Percentiles rank a stretch among this genome's conserved stretches.
Evolutionary conservation across 2,797 vertebrate genomes (phyloP).

Genomic region (Enteromius trimaculatus): DNA sequence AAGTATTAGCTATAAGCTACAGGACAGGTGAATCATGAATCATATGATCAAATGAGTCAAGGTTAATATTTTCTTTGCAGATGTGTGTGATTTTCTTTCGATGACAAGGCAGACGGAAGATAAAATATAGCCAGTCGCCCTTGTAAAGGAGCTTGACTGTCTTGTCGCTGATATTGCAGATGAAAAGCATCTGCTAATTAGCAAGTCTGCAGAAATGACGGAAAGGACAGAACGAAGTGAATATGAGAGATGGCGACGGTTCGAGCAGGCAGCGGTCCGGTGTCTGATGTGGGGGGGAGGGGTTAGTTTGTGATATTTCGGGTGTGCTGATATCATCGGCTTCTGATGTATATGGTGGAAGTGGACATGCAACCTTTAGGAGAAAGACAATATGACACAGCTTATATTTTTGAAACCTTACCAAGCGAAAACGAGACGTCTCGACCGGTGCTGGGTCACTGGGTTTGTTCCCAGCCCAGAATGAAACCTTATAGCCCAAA

Average conservation of each 20-base stretch:
- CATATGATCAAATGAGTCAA: background rate
- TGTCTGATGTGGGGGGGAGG: conserved; percentile 1
- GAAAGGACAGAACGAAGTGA: conserved; percentile 17
- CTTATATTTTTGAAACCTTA: conserved; percentile 29
- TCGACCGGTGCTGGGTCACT: conserved; percentile 31
- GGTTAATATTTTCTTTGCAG: background rate
- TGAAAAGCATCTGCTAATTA: conserved; percentile 10
- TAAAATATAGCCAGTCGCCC: background rate
- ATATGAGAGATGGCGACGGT: conserved; percentile 10
- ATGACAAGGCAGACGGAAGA: background rate
- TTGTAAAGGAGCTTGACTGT: conserved; percentile 11
- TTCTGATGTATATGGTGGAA: conserved; percentile 27
- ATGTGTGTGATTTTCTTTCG: background rate
- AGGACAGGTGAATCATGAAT: background rate
- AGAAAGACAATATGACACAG: conserved; percentile 35
- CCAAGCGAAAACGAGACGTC: conserved; percentile 1
- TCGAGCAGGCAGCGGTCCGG: conserved; percentile 21
- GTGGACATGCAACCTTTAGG: conserved; percentile 23
- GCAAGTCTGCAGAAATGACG: background rate
- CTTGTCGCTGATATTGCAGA: background rate
- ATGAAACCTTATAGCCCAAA: conserved; percentile 30
- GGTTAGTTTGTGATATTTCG: conserved; percentile 1
- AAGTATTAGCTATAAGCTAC: background rate
- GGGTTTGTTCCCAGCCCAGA: conserved; percentile 15
- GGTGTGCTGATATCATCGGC: conserved; percentile 20